These are phyloP conservation scores for Shinisaurus crocodilurus DNA, from an alignment of 2,113 vertebrate species.

Conservation along the genomic window DNA sequence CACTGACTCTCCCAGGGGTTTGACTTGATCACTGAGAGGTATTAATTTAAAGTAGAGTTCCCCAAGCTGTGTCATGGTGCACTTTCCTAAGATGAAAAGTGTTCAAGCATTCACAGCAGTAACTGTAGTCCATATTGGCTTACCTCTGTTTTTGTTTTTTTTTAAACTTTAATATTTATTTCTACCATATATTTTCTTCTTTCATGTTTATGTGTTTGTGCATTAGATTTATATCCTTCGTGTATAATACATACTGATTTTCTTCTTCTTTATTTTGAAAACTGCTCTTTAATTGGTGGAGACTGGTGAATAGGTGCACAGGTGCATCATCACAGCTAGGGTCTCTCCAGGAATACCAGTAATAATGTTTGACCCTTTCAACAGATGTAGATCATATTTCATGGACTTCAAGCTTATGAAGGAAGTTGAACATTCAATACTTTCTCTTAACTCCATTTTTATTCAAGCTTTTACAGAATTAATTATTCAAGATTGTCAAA, in stretches of 20 bases:
- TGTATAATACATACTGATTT: not conserved
- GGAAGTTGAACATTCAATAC: not conserved
- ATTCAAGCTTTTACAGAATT: not conserved
- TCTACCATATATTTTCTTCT: not conserved
- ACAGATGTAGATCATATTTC: not conserved
- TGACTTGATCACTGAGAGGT: constrained; percentile 10
- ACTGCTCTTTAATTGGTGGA: not conserved
- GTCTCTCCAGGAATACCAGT: not conserved
- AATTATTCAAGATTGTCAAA: not conserved
- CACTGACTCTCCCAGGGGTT: not conserved
- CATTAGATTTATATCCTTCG: not conserved
- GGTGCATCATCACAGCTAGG: no score
- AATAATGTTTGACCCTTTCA: not conserved
- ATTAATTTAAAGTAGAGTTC: constrained; percentile 6
- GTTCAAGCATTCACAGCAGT: not conserved
- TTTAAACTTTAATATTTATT: not conserved
- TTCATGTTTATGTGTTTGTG: not conserved
- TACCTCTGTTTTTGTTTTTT: not conserved
- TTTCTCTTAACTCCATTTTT: not conserved
- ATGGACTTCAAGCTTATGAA: not conserved
- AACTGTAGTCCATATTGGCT: not conserved
- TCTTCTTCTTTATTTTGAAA: not conserved
- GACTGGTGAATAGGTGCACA: not conserved
- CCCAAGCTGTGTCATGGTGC: not conserved
- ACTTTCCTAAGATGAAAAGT: constrained; percentile 10